Conservation (phyloP, 2,888 invertebrate genomes). For the Heterodera filipjevi region DNA sequence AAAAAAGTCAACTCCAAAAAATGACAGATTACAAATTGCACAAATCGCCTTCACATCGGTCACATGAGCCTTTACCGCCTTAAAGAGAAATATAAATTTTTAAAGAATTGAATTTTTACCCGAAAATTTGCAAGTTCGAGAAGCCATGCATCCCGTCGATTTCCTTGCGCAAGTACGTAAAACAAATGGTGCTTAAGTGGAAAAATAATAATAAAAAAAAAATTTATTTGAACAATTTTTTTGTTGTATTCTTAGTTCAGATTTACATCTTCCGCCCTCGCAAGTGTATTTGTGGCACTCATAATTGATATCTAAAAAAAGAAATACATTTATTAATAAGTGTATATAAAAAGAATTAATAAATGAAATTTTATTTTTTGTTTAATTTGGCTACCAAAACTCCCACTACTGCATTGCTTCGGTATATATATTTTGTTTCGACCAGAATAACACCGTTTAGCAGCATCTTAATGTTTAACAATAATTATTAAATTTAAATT, state of each 20-base stretch:
- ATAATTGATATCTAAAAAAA: constrained; percentile 45
- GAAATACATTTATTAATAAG: neutral
- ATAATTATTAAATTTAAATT: neutral
- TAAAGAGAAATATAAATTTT: neutral
- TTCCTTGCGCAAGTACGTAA: constrained; percentile 58
- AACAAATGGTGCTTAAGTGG: constrained; percentile 53
- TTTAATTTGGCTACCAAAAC: constrained; percentile 23
- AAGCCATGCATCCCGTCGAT: constrained; percentile 53
- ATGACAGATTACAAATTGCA: constrained; percentile 44
- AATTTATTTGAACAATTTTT: neutral
- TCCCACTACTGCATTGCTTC: constrained; percentile 54
- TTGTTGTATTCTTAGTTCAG: too few relatives aligned
- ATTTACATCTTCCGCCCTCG: constrained; percentile 56
- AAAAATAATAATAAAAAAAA: neutral
- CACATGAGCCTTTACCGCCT: constrained; percentile 47
- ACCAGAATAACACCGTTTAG: constrained; percentile 57
- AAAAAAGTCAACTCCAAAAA: too few relatives aligned
- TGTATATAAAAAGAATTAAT: neutral
- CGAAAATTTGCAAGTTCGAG: constrained; percentile 58
- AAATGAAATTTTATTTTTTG: neutral
- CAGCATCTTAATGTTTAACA: constrained; percentile 44
- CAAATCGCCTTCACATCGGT: constrained; percentile 54
- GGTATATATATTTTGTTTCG: constrained; percentile 50
- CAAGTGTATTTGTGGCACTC: constrained; percentile 59
- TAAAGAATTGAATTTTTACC: constrained; percentile 35